Percentiles rank a stretch among this genome's conserved stretches.
Conservation (phyloP, 2,888 invertebrate genomes). For the Lepas anatifera region DNA sequence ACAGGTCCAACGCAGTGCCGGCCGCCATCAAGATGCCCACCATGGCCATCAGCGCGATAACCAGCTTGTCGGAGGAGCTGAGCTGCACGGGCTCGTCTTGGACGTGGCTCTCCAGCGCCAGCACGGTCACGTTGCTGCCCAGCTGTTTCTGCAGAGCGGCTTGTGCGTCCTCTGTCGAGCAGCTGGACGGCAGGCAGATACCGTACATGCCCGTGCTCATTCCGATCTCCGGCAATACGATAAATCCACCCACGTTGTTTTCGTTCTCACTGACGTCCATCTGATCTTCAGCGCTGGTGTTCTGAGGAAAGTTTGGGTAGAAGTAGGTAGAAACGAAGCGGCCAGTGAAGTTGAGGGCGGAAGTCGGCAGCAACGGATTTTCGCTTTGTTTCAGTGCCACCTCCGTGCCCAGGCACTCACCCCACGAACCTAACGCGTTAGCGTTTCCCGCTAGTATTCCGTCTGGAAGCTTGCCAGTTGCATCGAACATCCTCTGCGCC, state of each 20-base stretch:
- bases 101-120: too few relatives aligned
- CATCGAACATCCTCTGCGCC: too few relatives aligned
- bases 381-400: not conserved
- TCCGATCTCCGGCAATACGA: not conserved
- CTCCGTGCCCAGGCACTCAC: slow-evolving; percentile 33
- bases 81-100: not conserved
- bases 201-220: not conserved
- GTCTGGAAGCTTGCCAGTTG: slow-evolving; percentile 38
- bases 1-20: not conserved
- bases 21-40: not conserved
- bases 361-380: not conserved
- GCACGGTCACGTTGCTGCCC: not conserved
- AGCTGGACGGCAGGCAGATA: not conserved
- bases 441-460: slow-evolving; percentile 38
- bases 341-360: not conserved
- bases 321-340: not conserved
- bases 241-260: not conserved
- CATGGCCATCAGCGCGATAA: not conserved
- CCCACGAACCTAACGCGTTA: slow-evolving; percentile 37
- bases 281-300: not conserved
- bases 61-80: not conserved
- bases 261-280: not conserved
- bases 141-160: not conserved
- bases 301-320: too few relatives aligned
- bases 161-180: not conserved